Percentiles rank a stretch among this genome's conserved stretches.
These are phyloP conservation scores for Molossus alvarezi DNA, from an alignment of 2,797 vertebrate species.

Conservation along the genomic window DNA sequence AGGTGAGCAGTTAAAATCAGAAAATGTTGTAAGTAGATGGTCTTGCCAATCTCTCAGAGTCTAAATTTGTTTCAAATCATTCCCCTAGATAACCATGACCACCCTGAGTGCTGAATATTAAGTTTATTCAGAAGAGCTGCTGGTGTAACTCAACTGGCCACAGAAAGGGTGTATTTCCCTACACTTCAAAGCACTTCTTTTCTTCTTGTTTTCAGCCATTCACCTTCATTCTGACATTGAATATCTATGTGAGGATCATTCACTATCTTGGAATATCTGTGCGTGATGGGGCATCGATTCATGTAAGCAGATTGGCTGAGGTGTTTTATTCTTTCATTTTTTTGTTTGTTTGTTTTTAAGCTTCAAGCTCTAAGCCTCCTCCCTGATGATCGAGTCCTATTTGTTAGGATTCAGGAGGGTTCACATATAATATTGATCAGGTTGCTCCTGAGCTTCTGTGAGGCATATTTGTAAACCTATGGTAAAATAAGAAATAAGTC, in stretches of 20 bases:
- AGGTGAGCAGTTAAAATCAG: constrained; percentile 23
- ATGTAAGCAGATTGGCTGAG: background rate
- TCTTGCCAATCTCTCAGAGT: constrained; percentile 1
- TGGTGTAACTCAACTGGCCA: background rate
- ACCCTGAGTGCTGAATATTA: background rate
- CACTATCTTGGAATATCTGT: background rate
- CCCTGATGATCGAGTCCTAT: constrained; percentile 16
- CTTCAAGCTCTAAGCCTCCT: background rate
- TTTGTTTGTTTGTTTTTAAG: background rate
- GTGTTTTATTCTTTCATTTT: background rate
- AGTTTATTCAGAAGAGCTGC: background rate
- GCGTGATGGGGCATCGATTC: background rate
- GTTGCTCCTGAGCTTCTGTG: background rate
- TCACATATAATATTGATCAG: background rate
- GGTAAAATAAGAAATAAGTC: background rate
- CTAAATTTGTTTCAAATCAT: constrained; percentile 51
- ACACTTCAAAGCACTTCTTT: background rate
- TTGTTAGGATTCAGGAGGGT: background rate
- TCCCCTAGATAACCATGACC: background rate
- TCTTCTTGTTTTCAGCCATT: background rate
- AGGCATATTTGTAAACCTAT: background rate
- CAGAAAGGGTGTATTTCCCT: background rate
- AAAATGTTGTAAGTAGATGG: constrained; percentile 7
- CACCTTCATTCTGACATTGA: background rate
- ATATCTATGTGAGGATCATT: background rate